Percentiles rank a stretch among this genome's conserved stretches.
Evolutionary conservation across 2,888 invertebrate genomes (phyloP).

Genomic region (Hirtodrosophila alboralis): DNA sequence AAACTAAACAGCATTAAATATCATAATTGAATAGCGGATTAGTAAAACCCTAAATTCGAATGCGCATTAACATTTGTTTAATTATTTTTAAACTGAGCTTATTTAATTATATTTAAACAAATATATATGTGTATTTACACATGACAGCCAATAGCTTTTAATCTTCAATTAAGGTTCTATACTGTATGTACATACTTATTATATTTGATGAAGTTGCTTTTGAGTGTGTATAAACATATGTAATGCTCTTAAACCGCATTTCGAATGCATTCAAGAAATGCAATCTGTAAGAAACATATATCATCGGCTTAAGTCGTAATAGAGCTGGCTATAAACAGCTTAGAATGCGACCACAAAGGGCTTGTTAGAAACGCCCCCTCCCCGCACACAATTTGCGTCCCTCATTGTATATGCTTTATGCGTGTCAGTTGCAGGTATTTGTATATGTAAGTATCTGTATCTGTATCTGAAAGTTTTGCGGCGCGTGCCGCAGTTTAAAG

Average conservation of each 20-base stretch:
- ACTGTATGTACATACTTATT: too few relatives aligned
- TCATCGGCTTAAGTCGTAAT: slow-evolving; percentile 22
- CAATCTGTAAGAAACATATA: slow-evolving; percentile 13
- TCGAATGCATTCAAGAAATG: slow-evolving; percentile 10
- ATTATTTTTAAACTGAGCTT: too few relatives aligned
- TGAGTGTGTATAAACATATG: background rate
- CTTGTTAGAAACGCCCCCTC: slow-evolving; percentile 41
- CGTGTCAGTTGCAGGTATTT: slow-evolving; percentile 11
- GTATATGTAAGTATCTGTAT: slow-evolving; percentile 3
- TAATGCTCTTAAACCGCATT: background rate
- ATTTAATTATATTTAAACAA: too few relatives aligned
- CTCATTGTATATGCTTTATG: background rate
- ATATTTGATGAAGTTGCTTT: background rate
- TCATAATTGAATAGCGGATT: too few relatives aligned
- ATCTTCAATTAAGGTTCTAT: too few relatives aligned
- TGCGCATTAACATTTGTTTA: too few relatives aligned
- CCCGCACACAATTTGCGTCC: slow-evolving; percentile 12
- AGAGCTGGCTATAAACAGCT: slow-evolving; percentile 8
- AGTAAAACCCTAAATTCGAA: too few relatives aligned
- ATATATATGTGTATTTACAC: too few relatives aligned
- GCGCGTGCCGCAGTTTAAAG: slow-evolving; percentile 23
- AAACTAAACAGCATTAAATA: too few relatives aligned
- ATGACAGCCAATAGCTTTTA: too few relatives aligned
- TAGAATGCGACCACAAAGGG: slow-evolving; percentile 20
- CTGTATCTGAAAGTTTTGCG: slow-evolving; percentile 14